Base-by-base conservation (phyloP, 1,140 invertebrate genomes). In the Mycetomoellerius zeteki region DNA sequence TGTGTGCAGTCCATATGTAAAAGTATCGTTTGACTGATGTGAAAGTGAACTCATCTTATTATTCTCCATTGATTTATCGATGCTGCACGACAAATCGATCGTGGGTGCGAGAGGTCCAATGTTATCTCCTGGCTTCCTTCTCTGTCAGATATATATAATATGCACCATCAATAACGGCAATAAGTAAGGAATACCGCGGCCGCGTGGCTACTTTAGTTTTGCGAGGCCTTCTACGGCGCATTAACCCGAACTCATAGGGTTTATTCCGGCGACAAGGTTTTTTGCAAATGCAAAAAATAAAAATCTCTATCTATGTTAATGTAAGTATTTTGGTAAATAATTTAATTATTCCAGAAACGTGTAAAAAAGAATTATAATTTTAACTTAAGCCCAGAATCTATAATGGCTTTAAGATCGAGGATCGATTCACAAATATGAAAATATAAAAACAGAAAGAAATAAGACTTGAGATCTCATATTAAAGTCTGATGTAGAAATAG, bases 261-360 rank as follows among this genome's bases (percentile, higher is more conserved):
- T 85, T 71, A 78, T 85, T 78, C 60, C 33, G n/a, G 47, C 60
- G 73, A 56, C 82, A 85, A 85, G 82, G 58, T 54, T 77, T 43
- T 8, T 8, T 43, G 37, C 12, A 16, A 33, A 24, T 0, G 37
- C 33, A 19, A 62, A 12, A 64, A 14, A 62, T 47, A 30, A 50
- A 77, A 62, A 14, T 50, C 27, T 47, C 33, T 1, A 2, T 2
- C 19, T 72, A 1, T 43, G 50, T 8, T 30, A 21, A 24, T 43
- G 10, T 43, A 43, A 43, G 8, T 43, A 8, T 21, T 14, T 43
- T 14, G 16, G 8, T 30, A 54, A 73, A 54, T 76, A 43, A 60
- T 50, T 62, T 47, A 19, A 76, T 60, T 78, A 52, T n/a, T 50
- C 7, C 12, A 27, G 0, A 62, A 62, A 76, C 4, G 16, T 43